Evolutionary conservation across 1,140 invertebrate species (phyloP), one percentile per base, ranked within the genome.

Genomic region (Cyclargus thomasi): DNA sequence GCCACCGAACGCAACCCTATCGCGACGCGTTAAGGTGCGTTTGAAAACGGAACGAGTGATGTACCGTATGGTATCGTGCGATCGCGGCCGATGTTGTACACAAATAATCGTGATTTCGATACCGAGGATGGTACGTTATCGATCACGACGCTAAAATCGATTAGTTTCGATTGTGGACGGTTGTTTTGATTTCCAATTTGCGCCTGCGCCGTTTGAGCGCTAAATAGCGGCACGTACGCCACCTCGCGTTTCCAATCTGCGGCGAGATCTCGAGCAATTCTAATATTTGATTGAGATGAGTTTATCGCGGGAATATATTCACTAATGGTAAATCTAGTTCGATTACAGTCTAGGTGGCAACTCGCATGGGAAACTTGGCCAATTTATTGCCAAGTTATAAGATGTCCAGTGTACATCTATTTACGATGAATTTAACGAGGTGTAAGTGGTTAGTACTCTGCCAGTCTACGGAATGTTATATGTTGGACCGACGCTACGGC

Each of bases 151-250:
- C 71, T 85, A 85, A 77, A 84, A 83, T 90, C 84, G 84, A 88
- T 86, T 87, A 80, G 84, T 78, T 82, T 84, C 82, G 83, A 88
- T 86, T 82, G 82, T 78, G 81, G 82, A 82, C 82, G 80, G 78
- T 85, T 90, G 87, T 90, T 90, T 90, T 90, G 87, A 90, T 90
- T 87, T 88, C 85, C 83, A 90, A 88, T 90, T 90, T 86, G 82
- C 85, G 85, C 87, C 83, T 83, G 82, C 87, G 74, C 76, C 78
- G 81, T 85, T 86, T 85, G 79, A 74, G 78, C 74, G 85, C 81
- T 90, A 90, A 90, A 90, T 85, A 88, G 87, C 83, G 70, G 84
- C 87, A 90, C 87, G 87, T 90, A 90, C 57, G 75, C 76, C 78
- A 73, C 62, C 57, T 36, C 70, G 69, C 77, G 77, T 77, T 83